Evolutionary conservation across 2,888 invertebrate genomes (phyloP).

Genomic region (Caenorhabditis japonica): DNA sequence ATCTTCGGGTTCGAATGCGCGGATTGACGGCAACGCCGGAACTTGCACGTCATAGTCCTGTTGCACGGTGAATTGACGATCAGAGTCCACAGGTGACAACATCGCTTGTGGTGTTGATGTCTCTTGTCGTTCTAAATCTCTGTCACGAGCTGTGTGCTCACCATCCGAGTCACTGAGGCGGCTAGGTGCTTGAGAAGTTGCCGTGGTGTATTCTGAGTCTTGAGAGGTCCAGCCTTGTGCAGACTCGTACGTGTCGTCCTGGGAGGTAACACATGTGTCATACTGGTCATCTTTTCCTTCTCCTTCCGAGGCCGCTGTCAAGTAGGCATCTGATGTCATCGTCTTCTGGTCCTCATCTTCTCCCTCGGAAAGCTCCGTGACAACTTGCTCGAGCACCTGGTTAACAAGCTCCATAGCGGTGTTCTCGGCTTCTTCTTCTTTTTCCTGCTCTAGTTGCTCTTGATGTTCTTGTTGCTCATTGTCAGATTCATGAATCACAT

Average conservation of each 20-base stretch:
- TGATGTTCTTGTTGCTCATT: conserved; percentile 43
- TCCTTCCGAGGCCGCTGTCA: conserved; percentile 49
- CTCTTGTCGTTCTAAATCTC: conserved; percentile 43
- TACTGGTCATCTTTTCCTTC: conserved; percentile 62
- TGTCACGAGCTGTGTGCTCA: conserved; percentile 31
- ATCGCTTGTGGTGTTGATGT: conserved; percentile 60
- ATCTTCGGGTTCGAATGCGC: conserved; percentile 50
- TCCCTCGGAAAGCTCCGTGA: conserved; percentile 21
- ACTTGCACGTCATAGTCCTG: conserved; percentile 59
- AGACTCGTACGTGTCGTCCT: conserved; percentile 66
- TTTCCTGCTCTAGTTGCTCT: conserved; percentile 16
- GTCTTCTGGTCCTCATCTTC: conserved; percentile 45
- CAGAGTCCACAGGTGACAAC: conserved; percentile 69
- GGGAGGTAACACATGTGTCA: conserved; percentile 68
- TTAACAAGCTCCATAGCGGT: conserved; percentile 51
- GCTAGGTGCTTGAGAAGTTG: conserved; percentile 54
- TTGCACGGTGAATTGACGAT: conserved; percentile 61
- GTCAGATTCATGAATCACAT: conserved; percentile 55
- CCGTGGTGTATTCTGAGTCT: conserved; percentile 67
- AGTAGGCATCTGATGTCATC: conserved; percentile 48
- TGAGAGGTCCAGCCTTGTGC: conserved; percentile 66
- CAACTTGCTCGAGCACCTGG: conserved; percentile 55
- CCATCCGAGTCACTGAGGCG: conserved; percentile 53
- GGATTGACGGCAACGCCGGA: conserved; percentile 11
- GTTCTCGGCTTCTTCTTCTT: conserved; percentile 46